A percentile compares a stretch with the other conserved stretches of the same genome.
Evolutionary conservation across 2,113 vertebrate genomes (phyloP).

Genomic region (Girardinichthys multiradiatus): DNA sequence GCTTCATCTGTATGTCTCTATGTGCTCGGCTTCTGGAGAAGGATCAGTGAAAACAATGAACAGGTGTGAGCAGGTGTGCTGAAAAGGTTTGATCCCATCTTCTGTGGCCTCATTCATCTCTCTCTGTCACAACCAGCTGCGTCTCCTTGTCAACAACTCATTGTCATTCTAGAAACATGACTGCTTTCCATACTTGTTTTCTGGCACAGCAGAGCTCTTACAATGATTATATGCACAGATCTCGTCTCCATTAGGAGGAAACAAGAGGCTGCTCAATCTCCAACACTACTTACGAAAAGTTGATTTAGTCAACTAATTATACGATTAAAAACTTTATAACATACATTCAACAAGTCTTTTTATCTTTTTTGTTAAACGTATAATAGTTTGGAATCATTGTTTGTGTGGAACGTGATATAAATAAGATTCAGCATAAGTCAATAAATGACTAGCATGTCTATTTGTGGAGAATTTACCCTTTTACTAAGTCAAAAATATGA

Average conservation of each 20-base stretch:
- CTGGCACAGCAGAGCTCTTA: conserved; percentile 50
- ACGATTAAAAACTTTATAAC: no score
- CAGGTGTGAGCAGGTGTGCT: conserved; percentile 69
- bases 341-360: no score
- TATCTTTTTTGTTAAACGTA: no score
- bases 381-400: no score
- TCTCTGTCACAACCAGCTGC: conserved; percentile 66
- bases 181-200: conserved; percentile 56
- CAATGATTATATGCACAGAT: conserved; percentile 53
- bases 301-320: no score
- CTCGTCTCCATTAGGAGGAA: conserved; percentile 29
- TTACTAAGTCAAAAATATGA: no score
- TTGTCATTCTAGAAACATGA: conserved; percentile 66
- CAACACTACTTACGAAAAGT: background rate
- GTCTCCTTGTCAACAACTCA: conserved; percentile 52
- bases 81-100: conserved; percentile 58
- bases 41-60: conserved; percentile 43
- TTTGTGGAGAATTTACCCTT: no score
- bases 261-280: conserved; percentile 2
- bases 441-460: no score
- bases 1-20: background rate
- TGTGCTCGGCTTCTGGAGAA: conserved; percentile 26
- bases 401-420: no score
- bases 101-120: conserved; percentile 62
- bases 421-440: no score